phyloP scores from a whole-genome alignment of 2,113 vertebrate genomes.

The Glareola pratincola region DNA sequence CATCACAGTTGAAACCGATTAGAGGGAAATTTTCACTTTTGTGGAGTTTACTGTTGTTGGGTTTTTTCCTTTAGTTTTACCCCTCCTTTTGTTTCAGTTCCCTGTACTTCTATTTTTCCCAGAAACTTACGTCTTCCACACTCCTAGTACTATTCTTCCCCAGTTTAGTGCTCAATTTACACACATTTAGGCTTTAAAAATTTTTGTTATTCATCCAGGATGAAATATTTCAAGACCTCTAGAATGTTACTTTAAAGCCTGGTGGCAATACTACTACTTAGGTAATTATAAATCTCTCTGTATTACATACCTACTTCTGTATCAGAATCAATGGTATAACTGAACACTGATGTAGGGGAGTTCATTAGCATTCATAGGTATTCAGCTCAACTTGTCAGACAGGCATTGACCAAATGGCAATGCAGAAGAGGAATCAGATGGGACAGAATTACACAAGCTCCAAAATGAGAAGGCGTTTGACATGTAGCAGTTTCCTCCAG shows the following conservation, averaged over 20 bases:
- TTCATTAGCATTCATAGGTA: neutral
- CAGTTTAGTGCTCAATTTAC: neutral
- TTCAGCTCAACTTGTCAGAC: neutral
- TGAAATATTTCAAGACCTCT: neutral
- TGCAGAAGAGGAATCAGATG: neutral
- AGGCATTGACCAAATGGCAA: neutral
- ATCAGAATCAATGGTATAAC: neutral
- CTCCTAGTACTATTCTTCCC: neutral
- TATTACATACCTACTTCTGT: neutral
- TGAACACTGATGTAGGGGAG: neutral
- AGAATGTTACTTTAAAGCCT: neutral
- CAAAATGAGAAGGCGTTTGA: neutral
- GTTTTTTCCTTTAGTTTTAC: neutral
- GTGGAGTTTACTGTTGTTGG: neutral
- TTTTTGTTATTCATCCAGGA: neutral
- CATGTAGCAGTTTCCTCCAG: neutral
- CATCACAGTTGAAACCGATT: neutral
- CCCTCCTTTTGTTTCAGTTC: neutral
- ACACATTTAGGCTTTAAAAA: neutral
- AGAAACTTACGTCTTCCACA: neutral
- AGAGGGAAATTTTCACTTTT: neutral
- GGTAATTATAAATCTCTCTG: neutral
- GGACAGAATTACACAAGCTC: neutral
- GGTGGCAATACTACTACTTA: neutral
- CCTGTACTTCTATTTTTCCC: neutral